Percentiles rank a stretch among this genome's conserved stretches.
phyloP scores from a whole-genome alignment of 2,797 vertebrate genomes.

The Semaprochilodus insignis region DNA sequence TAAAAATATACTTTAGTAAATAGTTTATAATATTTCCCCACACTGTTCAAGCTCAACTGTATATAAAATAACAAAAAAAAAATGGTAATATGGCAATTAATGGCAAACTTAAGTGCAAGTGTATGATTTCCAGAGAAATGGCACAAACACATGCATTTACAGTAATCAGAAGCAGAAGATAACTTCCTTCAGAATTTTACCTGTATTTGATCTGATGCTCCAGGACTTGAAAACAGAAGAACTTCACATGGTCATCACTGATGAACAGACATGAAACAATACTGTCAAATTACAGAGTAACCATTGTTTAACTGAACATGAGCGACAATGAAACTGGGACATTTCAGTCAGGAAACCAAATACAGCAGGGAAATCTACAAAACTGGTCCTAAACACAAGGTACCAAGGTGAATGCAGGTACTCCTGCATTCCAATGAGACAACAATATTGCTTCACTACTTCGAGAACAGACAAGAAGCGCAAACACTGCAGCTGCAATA shows the following conservation, averaged over 20 bases:
- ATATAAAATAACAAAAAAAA: too few relatives aligned
- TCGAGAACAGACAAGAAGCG: background rate
- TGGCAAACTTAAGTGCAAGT: too few relatives aligned
- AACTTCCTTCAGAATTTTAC: conserved; percentile 70
- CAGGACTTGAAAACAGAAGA: conserved; percentile 98
- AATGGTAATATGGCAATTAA: too few relatives aligned
- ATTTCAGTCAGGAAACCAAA: background rate
- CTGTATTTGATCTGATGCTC: conserved; percentile 98
- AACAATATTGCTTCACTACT: background rate
- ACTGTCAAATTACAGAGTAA: background rate
- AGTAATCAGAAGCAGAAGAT: background rate
- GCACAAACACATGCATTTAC: background rate
- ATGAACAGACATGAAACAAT: conserved; percentile 39
- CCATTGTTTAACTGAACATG: background rate
- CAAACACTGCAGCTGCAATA: background rate
- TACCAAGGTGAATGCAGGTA: background rate
- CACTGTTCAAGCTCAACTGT: too few relatives aligned
- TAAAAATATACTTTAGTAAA: too few relatives aligned
- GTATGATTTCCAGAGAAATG: too few relatives aligned
- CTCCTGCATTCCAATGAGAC: background rate
- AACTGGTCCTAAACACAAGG: background rate
- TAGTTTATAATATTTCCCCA: too few relatives aligned
- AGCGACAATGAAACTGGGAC: background rate
- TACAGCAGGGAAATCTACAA: background rate
- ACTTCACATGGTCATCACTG: conserved; percentile 98